phyloP scores from a whole-genome alignment of 2,113 vertebrate species.

The Microcebus murinus region DNA sequence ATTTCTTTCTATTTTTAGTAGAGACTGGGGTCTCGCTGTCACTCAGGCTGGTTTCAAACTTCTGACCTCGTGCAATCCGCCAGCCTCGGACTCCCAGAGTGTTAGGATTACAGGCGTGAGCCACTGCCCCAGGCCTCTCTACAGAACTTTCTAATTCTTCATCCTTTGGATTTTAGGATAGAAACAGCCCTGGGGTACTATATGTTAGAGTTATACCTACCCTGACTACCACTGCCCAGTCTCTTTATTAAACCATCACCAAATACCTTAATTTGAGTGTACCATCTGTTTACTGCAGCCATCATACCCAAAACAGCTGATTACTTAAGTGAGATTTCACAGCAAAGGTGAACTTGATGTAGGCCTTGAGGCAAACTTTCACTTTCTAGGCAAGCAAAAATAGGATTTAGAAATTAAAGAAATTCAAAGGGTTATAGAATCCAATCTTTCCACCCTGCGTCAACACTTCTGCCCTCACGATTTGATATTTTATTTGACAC shows the following conservation, averaged over 20 bases:
- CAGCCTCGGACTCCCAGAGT: too few relatives aligned
- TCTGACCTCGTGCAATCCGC: too few relatives aligned
- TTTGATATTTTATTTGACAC: slow-evolving; percentile 44
- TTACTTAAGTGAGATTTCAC: background rate
- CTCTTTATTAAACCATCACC: background rate
- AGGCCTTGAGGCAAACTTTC: background rate
- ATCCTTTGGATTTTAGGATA: background rate
- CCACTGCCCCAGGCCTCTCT: background rate
- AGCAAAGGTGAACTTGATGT: background rate
- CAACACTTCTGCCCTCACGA: background rate
- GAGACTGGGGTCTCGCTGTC: too few relatives aligned
- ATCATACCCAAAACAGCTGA: background rate
- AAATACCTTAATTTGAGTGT: slow-evolving; percentile 8
- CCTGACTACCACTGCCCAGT: background rate
- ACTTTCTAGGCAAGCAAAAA: slow-evolving; percentile 6
- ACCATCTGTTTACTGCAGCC: background rate
- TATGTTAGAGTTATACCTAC: background rate
- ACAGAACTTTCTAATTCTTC: background rate
- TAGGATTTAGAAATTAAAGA: slow-evolving; percentile 33
- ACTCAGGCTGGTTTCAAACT: too few relatives aligned
- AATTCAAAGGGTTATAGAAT: background rate
- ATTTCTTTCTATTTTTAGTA: too few relatives aligned
- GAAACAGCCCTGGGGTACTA: background rate
- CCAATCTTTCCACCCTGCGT: background rate
- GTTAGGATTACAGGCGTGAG: too few relatives aligned